Evolutionary conservation across 2,113 vertebrate species (phyloP), one percentile per base, ranked within the genome.

Genomic region (Petaurus breviceps): DNA sequence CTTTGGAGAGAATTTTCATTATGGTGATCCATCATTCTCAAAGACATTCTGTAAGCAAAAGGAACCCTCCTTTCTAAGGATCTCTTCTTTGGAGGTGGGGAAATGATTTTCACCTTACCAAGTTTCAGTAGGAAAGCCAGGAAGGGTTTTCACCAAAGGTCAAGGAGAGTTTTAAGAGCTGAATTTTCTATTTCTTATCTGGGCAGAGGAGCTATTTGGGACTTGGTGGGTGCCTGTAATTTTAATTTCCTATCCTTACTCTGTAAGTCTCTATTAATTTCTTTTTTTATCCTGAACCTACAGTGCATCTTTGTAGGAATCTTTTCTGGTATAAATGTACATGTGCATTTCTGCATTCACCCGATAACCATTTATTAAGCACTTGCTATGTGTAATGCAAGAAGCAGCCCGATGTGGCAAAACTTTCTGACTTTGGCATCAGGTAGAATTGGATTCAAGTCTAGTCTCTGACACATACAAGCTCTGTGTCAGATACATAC

Each of bases 121-220:
- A 92, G 92, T 97, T 96, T 52, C 47, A 95, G 61, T 90, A 96
- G 94, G 96, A 97, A 97, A 96, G 91, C 90, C 25, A 90, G 28
- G 12, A 50, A 51, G 49, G 50, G 68, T 43, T 23, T 84, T 84
- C 68, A 95, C 3, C 7, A 2, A 97, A 91, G 53, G 43, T 47
- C 91, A 37, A 52, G 19, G 90, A 95, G 95, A 91, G 37, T 96
- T 96, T 97, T 68, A 55, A 96, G 50, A 90, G 8, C 22, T 23
- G 50, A 37, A 8, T 90, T 97, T 97, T 91, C 50, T 54, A 53
- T 92, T 95, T 94, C 49, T 96, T 94, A 92, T 93, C 89, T 52
- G 92, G 95, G 92, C 55, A 89, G 90, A 94, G 92, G 92, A 96
- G 94, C 93, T 1, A 2, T 93, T 95, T 28, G 77, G 77, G 47